These are phyloP conservation scores for Crotalus tigris DNA, from an alignment of 2,113 vertebrate genomes.

Conservation along the genomic window DNA sequence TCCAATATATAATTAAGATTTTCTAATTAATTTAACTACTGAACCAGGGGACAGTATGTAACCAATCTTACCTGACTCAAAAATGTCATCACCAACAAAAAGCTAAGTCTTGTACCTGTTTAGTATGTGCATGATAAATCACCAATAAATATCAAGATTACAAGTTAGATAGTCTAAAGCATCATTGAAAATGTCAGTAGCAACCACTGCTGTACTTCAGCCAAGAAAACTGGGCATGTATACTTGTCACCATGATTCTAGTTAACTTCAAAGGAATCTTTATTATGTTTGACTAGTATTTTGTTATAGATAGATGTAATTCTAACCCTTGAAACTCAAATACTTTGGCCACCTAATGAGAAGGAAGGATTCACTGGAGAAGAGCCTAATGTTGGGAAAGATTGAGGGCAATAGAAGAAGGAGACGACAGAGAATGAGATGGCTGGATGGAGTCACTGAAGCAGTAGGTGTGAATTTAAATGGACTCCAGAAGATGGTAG, in stretches of 20 bases:
- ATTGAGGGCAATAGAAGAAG: no score
- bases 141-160: background rate
- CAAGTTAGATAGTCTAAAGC: background rate
- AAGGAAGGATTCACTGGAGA: no score
- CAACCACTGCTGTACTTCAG: background rate
- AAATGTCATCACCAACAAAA: background rate
- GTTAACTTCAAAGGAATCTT: background rate
- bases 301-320: background rate
- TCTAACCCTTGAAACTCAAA: background rate
- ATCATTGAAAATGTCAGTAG: background rate
- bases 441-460: no score
- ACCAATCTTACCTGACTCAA: background rate
- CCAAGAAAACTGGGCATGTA: background rate
- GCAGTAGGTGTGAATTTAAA: no score
- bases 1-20: background rate
- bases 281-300: background rate
- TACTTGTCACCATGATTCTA: background rate
- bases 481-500: no score
- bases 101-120: background rate
- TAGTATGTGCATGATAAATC: background rate
- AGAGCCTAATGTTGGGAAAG: no score
- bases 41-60: background rate
- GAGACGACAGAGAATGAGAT: no score
- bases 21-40: background rate
- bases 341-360: no score